Evolutionary conservation across 2,888 invertebrate genomes (phyloP), one percentile per base, ranked within the genome.

Genomic region (Drosophila lacicola): DNA sequence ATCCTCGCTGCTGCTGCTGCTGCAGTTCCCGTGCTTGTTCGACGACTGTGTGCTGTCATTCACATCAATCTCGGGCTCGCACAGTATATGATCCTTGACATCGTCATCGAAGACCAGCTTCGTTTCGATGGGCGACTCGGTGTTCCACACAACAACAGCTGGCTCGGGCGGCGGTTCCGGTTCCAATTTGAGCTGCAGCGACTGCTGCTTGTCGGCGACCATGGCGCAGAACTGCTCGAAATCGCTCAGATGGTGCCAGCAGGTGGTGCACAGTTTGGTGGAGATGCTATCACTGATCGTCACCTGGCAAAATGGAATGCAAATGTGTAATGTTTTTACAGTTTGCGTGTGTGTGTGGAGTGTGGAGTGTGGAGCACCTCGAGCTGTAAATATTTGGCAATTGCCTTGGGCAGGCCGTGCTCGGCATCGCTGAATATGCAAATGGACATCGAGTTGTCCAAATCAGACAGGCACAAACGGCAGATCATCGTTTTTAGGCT

Each of bases 21-120:
- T 55, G 25, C 50, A 57, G 17, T 39, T 39, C 21, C 33, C 47
- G 4, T 42, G 21, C 19, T 51, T 25, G 34, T 53, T 60, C 10
- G 11, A 17, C 37, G 51, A 36, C 46, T 71, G 33, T 42, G 53
- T 33, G 25, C 49, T 46, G 50, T 55, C 6, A 14, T 64, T 37
- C 4, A 78, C 89, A 61, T 89, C 88, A 6, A 89, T 90, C 37
- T 89, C 89, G 0, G 88, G 88, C 29, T 86, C 90, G 21, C 88
- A 84, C 0, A 90, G 33, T 54, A 90, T 76, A n/a, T 85, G 74
- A 64, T 87, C 90, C 56, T 90, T 90, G 10, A 74, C 44, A 41
- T 80, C 78, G 3, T 80, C 71, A 14, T 74, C 70, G n/a, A 83
- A 70, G 13, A 51, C 58, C 11, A 84, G 64, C 39, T 83, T 88